Evolutionary conservation across 2,888 invertebrate genomes (phyloP), one percentile per base, ranked within the genome.

Genomic region (Steinernema carpocapsae): DNA sequence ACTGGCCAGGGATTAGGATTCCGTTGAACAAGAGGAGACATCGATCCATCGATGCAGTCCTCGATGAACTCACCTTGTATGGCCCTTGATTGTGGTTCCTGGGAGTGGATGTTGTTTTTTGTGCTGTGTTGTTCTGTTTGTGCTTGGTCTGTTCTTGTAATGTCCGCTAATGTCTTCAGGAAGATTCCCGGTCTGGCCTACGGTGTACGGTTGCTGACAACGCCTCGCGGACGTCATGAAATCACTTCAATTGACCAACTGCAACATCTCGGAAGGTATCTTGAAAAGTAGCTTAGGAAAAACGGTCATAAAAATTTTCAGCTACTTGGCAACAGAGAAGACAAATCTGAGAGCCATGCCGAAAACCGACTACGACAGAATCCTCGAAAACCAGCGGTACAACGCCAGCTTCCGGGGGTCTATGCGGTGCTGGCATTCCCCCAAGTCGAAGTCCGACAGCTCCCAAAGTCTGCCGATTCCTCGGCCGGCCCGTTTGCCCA

Each of bases 111-210:
- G 37, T 37, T 26, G 64, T 64, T 24, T 10, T 6, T 56, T 19
- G 6, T 51, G 12, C 19, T 43, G 14, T 43, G 7, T 43, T 43
- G 10, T 43, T 14, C 43, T n/a, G n/a, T n/a, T n/a, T n/a, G n/a
- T n/a, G n/a, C n/a, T n/a, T n/a, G n/a, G n/a, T n/a, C n/a, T n/a
- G n/a, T n/a, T n/a, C 37, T 37, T 10, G 37, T 37, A 37, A 37
- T 37, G 4, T 37, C 37, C 37, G 4, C 10, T 29, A 19, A 6
- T n/a, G 42, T 74, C 48, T 75, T 78, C 29, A 80, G 79, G 56
- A 71, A 56, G 74, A 77, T 42, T 56, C 71, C n/a, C 81, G 79
- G 79, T 72, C 51, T 56, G 72, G 75, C 51, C 46, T 64, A 64
- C 19, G 64, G 64, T 32, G 64, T 64, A 3, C 29, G 64, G 7